Evolutionary conservation across 2,888 invertebrate genomes (phyloP).

Genomic region (Xestia xanthographa): DNA sequence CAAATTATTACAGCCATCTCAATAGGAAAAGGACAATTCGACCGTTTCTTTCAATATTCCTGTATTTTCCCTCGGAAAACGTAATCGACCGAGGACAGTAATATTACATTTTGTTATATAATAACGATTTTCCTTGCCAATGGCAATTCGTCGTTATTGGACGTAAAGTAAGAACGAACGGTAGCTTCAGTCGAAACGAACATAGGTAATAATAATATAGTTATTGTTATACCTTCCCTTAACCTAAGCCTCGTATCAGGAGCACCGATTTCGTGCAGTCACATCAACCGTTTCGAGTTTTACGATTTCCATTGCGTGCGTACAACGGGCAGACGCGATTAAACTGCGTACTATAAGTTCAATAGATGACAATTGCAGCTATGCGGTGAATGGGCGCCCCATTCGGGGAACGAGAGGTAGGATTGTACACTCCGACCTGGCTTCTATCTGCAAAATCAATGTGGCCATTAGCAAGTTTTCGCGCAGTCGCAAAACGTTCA

Average conservation of each 20-base stretch:
- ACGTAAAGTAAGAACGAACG: constrained; percentile 83
- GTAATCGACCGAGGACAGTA: constrained; percentile 81
- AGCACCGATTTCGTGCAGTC: constrained; percentile 60
- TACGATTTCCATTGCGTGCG: constrained; percentile 76
- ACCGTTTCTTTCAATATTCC: constrained; percentile 81
- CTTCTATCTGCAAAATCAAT: constrained; percentile 91
- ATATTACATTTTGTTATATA: constrained; percentile 83
- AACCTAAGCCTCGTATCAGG: constrained; percentile 74
- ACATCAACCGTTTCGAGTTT: constrained; percentile 64
- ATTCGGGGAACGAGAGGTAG: constrained; percentile 81
- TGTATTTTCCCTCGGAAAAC: constrained; percentile 80
- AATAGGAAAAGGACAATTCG: constrained; percentile 80
- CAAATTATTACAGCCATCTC: constrained; percentile 78
- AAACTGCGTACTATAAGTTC: constrained; percentile 63
- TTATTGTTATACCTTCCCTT: constrained; percentile 85
- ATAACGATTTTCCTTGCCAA: constrained; percentile 84
- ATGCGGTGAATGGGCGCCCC: constrained; percentile 69
- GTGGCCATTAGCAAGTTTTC: constrained; percentile 90
- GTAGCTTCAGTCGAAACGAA: constrained; percentile 82
- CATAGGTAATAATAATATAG: constrained; percentile 86
- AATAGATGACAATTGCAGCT: constrained; percentile 71
- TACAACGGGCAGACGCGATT: constrained; percentile 58
- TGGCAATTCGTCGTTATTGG: constrained; percentile 85
- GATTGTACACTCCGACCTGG: constrained; percentile 88
- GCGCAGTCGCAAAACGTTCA: constrained; percentile 89